Conservation (phyloP, 2,797 vertebrate genomes). For the Tachyglossus aculeatus region DNA sequence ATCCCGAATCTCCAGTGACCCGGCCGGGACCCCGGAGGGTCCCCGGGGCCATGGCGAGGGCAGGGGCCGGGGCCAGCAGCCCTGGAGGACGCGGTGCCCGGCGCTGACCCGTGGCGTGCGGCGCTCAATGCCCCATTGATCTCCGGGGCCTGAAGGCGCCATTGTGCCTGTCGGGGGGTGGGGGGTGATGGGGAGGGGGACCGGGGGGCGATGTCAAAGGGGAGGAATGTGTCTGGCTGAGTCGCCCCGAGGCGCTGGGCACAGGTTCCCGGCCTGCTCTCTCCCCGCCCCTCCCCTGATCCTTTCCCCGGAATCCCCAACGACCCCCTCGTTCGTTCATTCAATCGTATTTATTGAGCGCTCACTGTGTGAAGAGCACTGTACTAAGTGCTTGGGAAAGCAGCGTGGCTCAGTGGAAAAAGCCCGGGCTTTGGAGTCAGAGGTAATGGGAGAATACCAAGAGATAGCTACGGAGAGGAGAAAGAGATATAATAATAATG, state of each 20-base stretch:
- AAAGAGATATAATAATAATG: no score
- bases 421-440: no score
- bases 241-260: constrained; percentile 30
- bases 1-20: no score
- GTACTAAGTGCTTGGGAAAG: no score
- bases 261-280: constrained; percentile 36
- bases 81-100: constrained; percentile 38
- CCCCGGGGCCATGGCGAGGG: background rate
- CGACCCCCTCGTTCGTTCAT: constrained; percentile 24
- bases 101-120: constrained; percentile 55
- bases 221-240: constrained; percentile 66
- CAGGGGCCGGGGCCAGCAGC: constrained; percentile 20
- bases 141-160: constrained; percentile 61
- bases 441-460: no score
- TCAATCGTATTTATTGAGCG: no score
- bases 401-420: no score
- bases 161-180: constrained; percentile 37
- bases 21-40: no score
- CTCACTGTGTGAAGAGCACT: no score
- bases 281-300: constrained; percentile 11
- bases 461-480: no score
- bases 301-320: constrained; percentile 6
- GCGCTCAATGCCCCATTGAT: constrained; percentile 62
- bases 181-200: constrained; percentile 18
- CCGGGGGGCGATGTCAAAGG: constrained; percentile 48